A percentile compares a stretch with the other conserved stretches of the same genome.
phyloP scores from a whole-genome alignment of 2,797 vertebrate genomes.

The Sebastes minor region DNA sequence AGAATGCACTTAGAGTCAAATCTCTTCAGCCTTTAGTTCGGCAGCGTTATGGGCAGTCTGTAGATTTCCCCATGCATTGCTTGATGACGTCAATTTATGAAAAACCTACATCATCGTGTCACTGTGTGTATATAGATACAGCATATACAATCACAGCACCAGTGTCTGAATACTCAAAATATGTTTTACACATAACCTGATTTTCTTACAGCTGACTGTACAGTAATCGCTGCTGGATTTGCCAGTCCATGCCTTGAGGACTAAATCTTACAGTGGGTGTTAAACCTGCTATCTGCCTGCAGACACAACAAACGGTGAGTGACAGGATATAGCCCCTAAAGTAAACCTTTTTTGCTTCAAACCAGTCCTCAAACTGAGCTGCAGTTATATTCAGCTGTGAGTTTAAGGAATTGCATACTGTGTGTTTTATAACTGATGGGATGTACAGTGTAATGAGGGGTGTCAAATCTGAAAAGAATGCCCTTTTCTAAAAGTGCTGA shows the following conservation, averaged over 20 bases:
- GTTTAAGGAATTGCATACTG: not conserved
- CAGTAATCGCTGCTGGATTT: not conserved
- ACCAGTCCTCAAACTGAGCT: not conserved
- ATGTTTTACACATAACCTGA: not conserved
- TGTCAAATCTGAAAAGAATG: slow-evolving; percentile 2
- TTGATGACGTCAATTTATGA: not conserved
- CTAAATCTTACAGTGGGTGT: not conserved
- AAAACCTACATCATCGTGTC: not conserved
- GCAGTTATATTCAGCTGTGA: not conserved
- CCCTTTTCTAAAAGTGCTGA: slow-evolving; percentile 56
- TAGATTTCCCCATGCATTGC: slow-evolving; percentile 12
- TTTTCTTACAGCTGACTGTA: not conserved
- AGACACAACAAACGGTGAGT: not conserved
- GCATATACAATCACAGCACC: not conserved
- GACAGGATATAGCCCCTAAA: not conserved
- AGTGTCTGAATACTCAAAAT: not conserved
- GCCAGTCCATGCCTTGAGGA: not conserved
- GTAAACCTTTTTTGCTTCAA: not conserved
- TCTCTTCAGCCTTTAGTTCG: slow-evolving; percentile 9
- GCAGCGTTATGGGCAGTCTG: not conserved
- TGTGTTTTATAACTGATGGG: not conserved
- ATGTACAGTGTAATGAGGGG: not conserved
- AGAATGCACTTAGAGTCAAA: slow-evolving; percentile 17
- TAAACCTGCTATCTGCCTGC: not conserved
- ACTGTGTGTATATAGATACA: not conserved